A percentile compares a stretch with the other conserved stretches of the same genome.
Evolutionary conservation across 2,113 vertebrate genomes (phyloP).

Genomic region (Collichthys lucidus): DNA sequence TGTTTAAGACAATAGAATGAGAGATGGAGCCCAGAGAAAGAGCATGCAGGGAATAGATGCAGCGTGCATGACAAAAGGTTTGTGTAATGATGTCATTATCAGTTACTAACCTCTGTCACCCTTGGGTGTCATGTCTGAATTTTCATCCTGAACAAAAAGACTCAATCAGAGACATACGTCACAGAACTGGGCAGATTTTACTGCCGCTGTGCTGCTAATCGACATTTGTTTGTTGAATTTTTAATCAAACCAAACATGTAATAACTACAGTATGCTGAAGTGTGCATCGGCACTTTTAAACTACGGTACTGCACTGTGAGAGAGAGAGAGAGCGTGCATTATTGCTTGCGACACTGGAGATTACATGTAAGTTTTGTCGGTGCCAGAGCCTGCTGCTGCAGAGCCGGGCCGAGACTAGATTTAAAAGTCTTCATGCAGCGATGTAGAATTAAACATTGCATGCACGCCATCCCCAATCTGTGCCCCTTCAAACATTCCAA

Average conservation of each 20-base stretch:
- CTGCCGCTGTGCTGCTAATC: constrained; percentile 25
- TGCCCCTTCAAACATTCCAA: constrained; percentile 68
- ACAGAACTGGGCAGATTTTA: constrained; percentile 8
- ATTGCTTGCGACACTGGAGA: constrained; percentile 53
- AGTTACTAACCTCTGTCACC: constrained; percentile 58
- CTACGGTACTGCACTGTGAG: constrained; percentile 25
- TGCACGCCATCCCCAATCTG: constrained; percentile 72
- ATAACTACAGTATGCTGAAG: constrained; percentile 10
- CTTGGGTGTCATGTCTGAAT: constrained; percentile 11
- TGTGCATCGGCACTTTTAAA: constrained; percentile 31
- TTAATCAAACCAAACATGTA: constrained; percentile 23
- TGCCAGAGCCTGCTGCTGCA: constrained; percentile 62
- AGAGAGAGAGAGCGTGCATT: constrained; percentile 8
- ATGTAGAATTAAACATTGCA: constrained; percentile 76
- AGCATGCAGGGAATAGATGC: constrained; percentile 34
- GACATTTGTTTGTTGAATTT: constrained; percentile 29
- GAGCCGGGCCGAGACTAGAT: constrained; percentile 52
- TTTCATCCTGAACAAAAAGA: constrained; percentile 40
- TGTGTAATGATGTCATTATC: constrained; percentile 54
- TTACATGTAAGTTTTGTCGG: constrained; percentile 56
- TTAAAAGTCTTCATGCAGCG: constrained; percentile 64
- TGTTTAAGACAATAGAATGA: constrained; percentile 39
- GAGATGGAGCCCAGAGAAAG: constrained; percentile 25
- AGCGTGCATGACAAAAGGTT: constrained; percentile 54
- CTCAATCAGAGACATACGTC: constrained; percentile 7